Base-by-base conservation (phyloP, 2,888 invertebrate species). In the Allygus modestus region DNA sequence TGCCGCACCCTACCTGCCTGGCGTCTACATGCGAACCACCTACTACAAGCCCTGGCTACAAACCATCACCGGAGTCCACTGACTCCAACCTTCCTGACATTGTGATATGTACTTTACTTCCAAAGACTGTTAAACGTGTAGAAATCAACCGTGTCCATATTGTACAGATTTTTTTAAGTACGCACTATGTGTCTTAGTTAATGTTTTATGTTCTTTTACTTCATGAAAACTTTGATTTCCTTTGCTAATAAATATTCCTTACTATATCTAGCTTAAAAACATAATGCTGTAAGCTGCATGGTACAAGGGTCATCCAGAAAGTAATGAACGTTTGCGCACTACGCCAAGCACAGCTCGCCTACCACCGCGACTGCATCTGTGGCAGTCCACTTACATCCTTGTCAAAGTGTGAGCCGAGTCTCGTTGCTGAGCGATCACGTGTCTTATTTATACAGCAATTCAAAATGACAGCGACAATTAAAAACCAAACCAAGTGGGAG, bases 1-100 rank as follows among this genome's bases (percentile, higher is more conserved):
- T 89, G 97, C 97, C 0, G 96, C 97, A 2, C 97, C 97, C 0
- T 97, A 96, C 91, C 91, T 97, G 33, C 97, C 97, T 0, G 98
- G 98, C 12, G 97, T 98, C 51, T 98, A 98, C 90, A 98, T 98
- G 97, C 92, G 97, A 88, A 97, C 97, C 86, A 96, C 97, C 0
- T 97, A 92, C 91, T 98, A 97, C 90, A 97, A 97, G 89, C 96
- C 97, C 0, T 98, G 98, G 98, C 92, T 98, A 85, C 95, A 94
- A 89, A 95, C 94, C 88, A 95, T 97, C 88, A 97, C 96, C n/a
- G 96, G 96, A 54, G 94, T 96, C 26, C 37, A 75, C 75, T 75
- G 43, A 65, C 82, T 7, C 33, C 26, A n/a, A 7, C 17, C 65
- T 82, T 65, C 82, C 41, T 81, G 23, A 12, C n/a, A 81, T 23